A percentile compares a stretch with the other conserved stretches of the same genome.
phyloP scores from a whole-genome alignment of 2,113 vertebrate genomes.

The Nymphicus hollandicus region DNA sequence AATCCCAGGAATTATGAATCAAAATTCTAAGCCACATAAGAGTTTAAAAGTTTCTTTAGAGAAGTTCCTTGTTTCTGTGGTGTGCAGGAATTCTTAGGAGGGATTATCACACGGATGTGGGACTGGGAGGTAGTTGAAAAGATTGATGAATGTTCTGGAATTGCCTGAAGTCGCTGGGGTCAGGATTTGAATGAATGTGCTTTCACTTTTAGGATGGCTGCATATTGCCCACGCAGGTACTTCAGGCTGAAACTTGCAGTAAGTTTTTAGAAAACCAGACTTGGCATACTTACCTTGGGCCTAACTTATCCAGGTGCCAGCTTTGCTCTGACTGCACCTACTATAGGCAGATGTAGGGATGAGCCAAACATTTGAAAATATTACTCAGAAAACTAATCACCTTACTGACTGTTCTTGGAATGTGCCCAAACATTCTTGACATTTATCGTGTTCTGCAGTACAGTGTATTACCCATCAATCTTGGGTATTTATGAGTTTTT shows the following conservation, averaged over 20 bases:
- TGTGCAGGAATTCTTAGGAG: neutral
- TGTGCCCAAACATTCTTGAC: neutral
- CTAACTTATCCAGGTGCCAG: neutral
- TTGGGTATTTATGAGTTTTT: neutral
- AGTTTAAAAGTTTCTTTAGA: neutral
- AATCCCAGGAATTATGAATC: neutral
- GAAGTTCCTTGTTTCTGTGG: neutral
- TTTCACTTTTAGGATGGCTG: neutral
- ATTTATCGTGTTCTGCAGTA: rapidly evolving
- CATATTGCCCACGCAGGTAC: neutral
- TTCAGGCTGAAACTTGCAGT: neutral
- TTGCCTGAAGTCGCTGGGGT: neutral
- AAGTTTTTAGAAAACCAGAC: neutral
- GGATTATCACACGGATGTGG: neutral
- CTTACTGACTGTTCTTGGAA: neutral
- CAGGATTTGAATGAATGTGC: neutral
- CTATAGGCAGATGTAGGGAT: neutral
- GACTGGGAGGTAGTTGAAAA: neutral
- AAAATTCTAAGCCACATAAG: neutral
- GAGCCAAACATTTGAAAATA: neutral
- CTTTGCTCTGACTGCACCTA: neutral
- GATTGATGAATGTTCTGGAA: neutral
- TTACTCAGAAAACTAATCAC: neutral
- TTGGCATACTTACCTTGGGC: neutral
- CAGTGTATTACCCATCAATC: neutral